Evolutionary conservation across 2,113 vertebrate genomes (phyloP).

Genomic region (Micromys minutus): DNA sequence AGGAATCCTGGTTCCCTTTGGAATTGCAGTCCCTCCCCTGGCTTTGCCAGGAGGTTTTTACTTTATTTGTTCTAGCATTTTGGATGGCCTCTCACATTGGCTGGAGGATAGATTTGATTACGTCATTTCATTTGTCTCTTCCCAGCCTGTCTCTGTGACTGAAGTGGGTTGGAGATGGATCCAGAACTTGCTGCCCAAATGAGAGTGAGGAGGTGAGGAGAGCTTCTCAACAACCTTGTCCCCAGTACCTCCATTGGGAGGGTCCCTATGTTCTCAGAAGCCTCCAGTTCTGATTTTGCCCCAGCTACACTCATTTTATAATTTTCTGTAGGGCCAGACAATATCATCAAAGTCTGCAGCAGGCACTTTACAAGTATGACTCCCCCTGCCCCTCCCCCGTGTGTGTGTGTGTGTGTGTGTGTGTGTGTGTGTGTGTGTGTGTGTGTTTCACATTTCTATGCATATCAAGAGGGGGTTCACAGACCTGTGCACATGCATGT

Average conservation of each 20-base stretch:
- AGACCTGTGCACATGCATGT: neutral
- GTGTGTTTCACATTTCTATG: neutral
- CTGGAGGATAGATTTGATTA: constrained; percentile 31
- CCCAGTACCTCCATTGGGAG: neutral
- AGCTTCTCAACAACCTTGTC: neutral
- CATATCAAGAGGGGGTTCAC: neutral
- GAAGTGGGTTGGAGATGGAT: constrained; percentile 18
- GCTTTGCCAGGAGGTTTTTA: constrained; percentile 58
- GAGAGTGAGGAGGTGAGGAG: neutral
- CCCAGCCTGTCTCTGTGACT: constrained; percentile 42
- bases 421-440: neutral
- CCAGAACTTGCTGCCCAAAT: neutral
- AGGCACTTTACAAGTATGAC: neutral
- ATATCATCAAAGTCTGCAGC: neutral
- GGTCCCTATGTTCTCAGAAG: too few relatives aligned
- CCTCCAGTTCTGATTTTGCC: accelerated
- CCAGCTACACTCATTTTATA: neutral
- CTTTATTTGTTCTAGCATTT: constrained; percentile 70
- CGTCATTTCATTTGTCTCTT: constrained; percentile 64
- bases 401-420: neutral
- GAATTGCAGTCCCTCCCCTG: constrained; percentile 42
- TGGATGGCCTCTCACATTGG: constrained; percentile 65
- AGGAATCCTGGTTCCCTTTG: constrained; percentile 66
- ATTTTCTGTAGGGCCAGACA: neutral
- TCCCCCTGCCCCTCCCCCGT: neutral